Percentiles rank a stretch among this genome's conserved stretches.
Evolutionary conservation across 2,797 vertebrate genomes (phyloP).

Genomic region (Falco cherrug): DNA sequence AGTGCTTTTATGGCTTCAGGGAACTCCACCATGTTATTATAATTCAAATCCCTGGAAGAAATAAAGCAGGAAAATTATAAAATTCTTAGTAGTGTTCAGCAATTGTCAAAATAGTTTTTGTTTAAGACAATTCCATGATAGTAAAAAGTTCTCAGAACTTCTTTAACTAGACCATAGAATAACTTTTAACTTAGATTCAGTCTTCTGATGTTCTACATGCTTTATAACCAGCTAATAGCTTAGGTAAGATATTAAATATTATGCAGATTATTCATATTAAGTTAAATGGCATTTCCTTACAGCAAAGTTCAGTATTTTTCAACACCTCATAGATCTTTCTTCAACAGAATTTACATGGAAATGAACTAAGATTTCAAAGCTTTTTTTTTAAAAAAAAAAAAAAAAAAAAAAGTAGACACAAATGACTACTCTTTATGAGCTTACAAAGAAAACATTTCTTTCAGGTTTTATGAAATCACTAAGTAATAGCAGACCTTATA

Average conservation of each 20-base stretch:
- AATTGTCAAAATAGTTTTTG: neutral
- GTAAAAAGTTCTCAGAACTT: neutral
- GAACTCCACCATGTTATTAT: constrained; percentile 92
- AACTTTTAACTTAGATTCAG: neutral
- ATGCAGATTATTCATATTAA: neutral
- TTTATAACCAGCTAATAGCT: neutral
- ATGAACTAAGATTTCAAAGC: neutral
- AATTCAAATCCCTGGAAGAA: constrained; percentile 92
- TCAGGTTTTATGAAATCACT: neutral
- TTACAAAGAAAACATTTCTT: neutral
- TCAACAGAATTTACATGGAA: neutral
- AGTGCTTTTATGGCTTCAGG: constrained; percentile 93
- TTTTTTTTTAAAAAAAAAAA: too few species aligned
- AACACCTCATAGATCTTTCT: neutral
- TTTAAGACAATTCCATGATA: neutral
- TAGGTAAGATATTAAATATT: neutral
- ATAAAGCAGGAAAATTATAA: neutral
- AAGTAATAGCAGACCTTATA: neutral
- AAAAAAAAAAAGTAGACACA: neutral
- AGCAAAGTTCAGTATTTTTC: neutral
- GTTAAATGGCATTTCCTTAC: neutral
- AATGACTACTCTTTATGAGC: neutral
- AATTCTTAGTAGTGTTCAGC: neutral
- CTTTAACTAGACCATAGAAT: neutral
- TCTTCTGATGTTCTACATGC: neutral